Base-by-base conservation (phyloP, 2,113 vertebrate genomes). In the Pedetes capensis region DNA sequence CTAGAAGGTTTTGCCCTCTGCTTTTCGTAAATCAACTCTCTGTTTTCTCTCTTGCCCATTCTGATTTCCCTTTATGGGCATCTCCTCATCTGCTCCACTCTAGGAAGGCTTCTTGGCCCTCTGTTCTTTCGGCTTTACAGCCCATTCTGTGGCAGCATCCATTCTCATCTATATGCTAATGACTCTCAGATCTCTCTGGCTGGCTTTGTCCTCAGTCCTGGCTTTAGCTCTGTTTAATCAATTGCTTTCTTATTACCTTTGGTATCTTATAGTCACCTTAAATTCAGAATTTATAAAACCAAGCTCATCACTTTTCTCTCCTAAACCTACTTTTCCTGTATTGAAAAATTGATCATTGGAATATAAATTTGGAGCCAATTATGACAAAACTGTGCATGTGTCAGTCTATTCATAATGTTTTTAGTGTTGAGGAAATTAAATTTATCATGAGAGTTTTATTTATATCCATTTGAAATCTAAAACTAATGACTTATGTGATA, bases 111-210 rank as follows among this genome's bases (percentile, higher is more conserved):
- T 66, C 13, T 81, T 79, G 13, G 13, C 17, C 20, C 27, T 47
- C 27, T 39, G 39, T 53, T 89, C 22, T 72, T 66, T 23, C 27
- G 42, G 69, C 17, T 47, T 47, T 20, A 34, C 1, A 44, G 14
- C 9, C 25, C 16, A 61, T n/a, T 7, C 16, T 12, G 14, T 3
- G 53, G 37, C 29, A 55, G 32, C 18, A 23, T 42, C 37, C 22
- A 13, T 39, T 87, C 75, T 89, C 84, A 92, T 84, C 74, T 83
- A 75, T 71, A 83, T 80, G 87, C n/a, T 96, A 87, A 86, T 86
- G 6, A 44, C 27, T 12, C 78, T 63, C 39, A 39, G 8, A 34
- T 39, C 47, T 59, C 39, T 51, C 39, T 22, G 13, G 39, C 47
- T 34, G 14, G 59, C 61, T 86, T 22, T 76, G 63, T 69, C n/a